phyloP scores from a whole-genome alignment of 2,113 vertebrate species.

The Trachemys scripta region DNA sequence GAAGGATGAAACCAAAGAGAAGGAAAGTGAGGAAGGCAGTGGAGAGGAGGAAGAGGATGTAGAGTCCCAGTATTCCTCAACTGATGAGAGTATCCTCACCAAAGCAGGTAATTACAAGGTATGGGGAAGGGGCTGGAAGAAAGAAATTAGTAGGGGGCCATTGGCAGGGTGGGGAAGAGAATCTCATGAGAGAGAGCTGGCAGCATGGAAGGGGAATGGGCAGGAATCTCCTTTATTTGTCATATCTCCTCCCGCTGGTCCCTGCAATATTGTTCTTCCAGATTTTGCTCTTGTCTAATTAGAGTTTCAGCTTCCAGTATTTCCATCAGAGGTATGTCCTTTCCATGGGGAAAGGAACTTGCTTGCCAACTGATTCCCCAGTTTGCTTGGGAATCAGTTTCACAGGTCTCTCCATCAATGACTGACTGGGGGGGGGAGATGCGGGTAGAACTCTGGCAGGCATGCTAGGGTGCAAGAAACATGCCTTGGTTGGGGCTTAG shows the following conservation, averaged over 20 bases:
- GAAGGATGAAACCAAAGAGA: constrained; percentile 30
- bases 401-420: neutral
- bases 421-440: neutral
- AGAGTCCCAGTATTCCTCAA: constrained; percentile 85
- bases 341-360: neutral
- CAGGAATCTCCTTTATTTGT: neutral
- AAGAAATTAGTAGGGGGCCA: neutral
- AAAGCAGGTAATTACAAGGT: constrained; percentile 85
- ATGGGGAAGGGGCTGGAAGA: accelerated
- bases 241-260: neutral
- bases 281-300: neutral
- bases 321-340: neutral
- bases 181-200: neutral
- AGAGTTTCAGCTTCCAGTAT: neutral
- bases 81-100: constrained; percentile 89
- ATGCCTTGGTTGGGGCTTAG: neutral
- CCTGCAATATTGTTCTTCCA: neutral
- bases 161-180: neutral
- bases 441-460: neutral
- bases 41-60: constrained; percentile 68
- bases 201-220: neutral
- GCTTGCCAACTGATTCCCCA: neutral
- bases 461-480: neutral
- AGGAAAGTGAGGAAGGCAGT: constrained; percentile 48
- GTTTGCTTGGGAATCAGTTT: neutral